phyloP scores from a whole-genome alignment of 2,888 invertebrate species.

The Clusia tigrina region DNA sequence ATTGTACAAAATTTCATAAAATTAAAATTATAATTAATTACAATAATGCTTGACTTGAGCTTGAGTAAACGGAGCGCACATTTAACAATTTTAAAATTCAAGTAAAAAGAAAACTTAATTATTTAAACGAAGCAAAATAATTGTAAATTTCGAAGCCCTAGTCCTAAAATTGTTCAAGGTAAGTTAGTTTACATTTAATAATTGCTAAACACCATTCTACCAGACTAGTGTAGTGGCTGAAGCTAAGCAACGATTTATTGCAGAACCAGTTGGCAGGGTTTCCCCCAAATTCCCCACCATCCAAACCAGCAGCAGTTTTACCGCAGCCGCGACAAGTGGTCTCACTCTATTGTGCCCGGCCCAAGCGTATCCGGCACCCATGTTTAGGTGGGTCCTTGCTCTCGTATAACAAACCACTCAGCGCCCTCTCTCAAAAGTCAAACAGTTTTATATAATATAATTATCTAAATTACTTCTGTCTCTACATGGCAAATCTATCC shows the following conservation, averaged over 20 bases:
- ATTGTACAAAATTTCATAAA: constrained; percentile 15
- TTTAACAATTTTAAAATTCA: constrained; percentile 3
- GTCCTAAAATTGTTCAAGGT: constrained; percentile 43
- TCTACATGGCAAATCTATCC: background rate
- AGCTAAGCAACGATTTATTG: constrained; percentile 18
- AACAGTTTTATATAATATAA: constrained; percentile 21
- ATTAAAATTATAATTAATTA: constrained; percentile 30
- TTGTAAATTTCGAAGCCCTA: background rate
- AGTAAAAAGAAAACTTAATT: constrained; percentile 5
- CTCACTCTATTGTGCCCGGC: constrained; percentile 73
- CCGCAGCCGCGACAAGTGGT: constrained; percentile 67
- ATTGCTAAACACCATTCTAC: no score
- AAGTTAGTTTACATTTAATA: constrained; percentile 46
- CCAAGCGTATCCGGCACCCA: constrained; percentile 75
- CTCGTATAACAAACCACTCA: constrained; percentile 31
- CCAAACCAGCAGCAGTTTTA: constrained; percentile 71
- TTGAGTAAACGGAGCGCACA: constrained; percentile 45
- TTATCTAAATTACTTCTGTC: background rate
- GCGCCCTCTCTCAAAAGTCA: constrained; percentile 39
- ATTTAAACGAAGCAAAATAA: background rate
- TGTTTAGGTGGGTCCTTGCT: constrained; percentile 66
- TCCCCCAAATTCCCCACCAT: constrained; percentile 74
- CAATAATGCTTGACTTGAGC: constrained; percentile 56
- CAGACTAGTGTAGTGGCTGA: no score
- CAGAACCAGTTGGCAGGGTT: constrained; percentile 79